Base-by-base conservation (phyloP, 2,797 vertebrate genomes). In the Leptatherina wallacei region DNA sequence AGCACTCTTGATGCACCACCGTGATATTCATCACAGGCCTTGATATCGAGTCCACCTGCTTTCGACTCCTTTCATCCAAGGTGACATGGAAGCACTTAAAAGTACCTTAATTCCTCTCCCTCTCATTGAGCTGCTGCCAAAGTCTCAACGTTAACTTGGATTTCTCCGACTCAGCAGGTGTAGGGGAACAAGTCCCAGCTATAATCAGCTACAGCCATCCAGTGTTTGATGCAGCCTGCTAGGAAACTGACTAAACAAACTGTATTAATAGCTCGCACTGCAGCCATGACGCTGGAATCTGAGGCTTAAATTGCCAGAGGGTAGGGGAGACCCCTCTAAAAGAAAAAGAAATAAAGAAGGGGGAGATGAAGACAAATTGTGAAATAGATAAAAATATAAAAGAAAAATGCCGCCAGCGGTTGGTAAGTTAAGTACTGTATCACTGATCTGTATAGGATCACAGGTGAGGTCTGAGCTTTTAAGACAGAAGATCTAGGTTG, bases 161-260 rank as follows among this genome's bases (percentile, higher is more conserved):
- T 95, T 95, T 95, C 93, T 94, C 87, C 84, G 61, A 93, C 91
- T 95, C 94, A 95, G 94, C 95, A 95, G 94, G 94, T 95, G 93
- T 90, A 92, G 73, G 86, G 91, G 88, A 91, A 91, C 75, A 69
- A 84, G 90, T 89, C 87, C 82, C 81, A 49, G 91, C 94, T 95
- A 94, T 93, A 95, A 94, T 93, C 91, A 88, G 94, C 91, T 82
- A 83, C 92, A 91, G 92, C 89, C 86, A 88, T 89, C 81, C 88
- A 93, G 92, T 95, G 95, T 95, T 96, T 96, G 94, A 95, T 91
- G 92, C 92, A 81, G 94, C 91, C 92, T 95, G 95, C 95, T 96
- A 96, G 95, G 95, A 95, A 95, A 96, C 95, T 95, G 89, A 93
- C 94, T 94, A 96, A 96, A 96, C 95, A 96, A 95, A 95, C 94